Percentiles rank a stretch among this genome's conserved stretches.
Evolutionary conservation across 2,113 vertebrate genomes (phyloP).

Genomic region (Polypterus bichir): DNA sequence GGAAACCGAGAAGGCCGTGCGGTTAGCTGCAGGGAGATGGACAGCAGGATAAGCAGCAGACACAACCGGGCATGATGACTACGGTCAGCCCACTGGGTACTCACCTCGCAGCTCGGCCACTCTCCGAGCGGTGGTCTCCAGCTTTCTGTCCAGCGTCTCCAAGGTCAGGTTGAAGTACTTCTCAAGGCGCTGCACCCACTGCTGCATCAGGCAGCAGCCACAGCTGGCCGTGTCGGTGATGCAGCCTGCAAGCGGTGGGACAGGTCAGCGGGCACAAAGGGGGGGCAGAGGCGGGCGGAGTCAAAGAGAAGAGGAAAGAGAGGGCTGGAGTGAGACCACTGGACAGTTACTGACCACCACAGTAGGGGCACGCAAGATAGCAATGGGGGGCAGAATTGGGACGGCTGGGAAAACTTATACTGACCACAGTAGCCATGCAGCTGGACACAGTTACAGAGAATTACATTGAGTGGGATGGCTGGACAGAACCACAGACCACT

Average conservation of each 20-base stretch:
- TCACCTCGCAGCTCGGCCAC: conserved; percentile 40
- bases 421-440: too few relatives aligned
- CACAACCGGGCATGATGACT: background rate
- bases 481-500: too few relatives aligned
- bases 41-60: background rate
- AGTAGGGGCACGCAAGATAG: background rate
- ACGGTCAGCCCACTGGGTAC: conserved; percentile 6
- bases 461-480: background rate
- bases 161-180: conserved; percentile 36
- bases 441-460: background rate
- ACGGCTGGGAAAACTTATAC: too few relatives aligned
- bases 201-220: conserved; percentile 49
- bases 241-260: conserved; percentile 26
- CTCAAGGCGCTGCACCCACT: conserved; percentile 33
- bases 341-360: background rate
- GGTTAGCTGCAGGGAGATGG: conserved; percentile 29
- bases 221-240: conserved; percentile 32
- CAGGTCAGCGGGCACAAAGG: background rate
- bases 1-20: conserved; percentile 47
- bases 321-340: too few relatives aligned
- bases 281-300: conserved; percentile 9
- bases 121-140: conserved; percentile 17
- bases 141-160: conserved; percentile 19
- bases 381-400: background rate
- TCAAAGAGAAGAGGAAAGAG: background rate